Evolutionary conservation across 1,140 invertebrate species (phyloP).

Genomic region (Drosophila sulfurigaster): DNA sequence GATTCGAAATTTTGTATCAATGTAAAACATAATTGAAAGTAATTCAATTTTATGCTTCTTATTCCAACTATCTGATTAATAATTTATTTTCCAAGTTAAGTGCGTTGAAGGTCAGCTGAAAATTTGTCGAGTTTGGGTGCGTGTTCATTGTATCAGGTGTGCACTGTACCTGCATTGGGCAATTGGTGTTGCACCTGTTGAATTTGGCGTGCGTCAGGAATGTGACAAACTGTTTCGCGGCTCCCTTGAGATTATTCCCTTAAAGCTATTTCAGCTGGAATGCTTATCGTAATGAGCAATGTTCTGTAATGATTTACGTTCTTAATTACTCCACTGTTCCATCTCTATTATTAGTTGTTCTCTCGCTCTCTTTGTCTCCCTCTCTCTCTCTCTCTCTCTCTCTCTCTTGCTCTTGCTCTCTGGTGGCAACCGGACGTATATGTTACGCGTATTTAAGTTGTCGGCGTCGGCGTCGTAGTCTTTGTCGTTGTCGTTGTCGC

Average conservation of each 20-base stretch:
- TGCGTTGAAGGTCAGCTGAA: no score
- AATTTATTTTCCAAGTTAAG: no score
- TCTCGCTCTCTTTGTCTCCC: background rate
- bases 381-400: background rate
- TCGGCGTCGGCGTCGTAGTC: constrained; percentile 3
- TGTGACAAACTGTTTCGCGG: background rate
- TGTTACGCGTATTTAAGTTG: constrained; percentile 37
- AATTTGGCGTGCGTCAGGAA: background rate
- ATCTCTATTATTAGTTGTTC: background rate
- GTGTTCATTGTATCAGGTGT: background rate
- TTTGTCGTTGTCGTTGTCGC: constrained; percentile 23
- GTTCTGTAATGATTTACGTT: background rate
- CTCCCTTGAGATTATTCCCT: background rate
- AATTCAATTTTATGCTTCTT: background rate
- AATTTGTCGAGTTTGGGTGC: no score
- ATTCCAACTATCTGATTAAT: no score
- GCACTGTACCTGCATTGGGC: background rate
- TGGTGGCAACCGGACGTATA: constrained; percentile 30
- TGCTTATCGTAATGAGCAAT: background rate
- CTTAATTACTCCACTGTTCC: background rate
- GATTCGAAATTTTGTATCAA: no score
- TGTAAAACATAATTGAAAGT: background rate
- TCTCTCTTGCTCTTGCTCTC: background rate
- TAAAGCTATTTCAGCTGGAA: background rate
- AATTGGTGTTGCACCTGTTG: constrained; percentile 13